A percentile compares a stretch with the other conserved stretches of the same genome.
These are phyloP conservation scores for Cyphomyrmex costatus DNA, from an alignment of 1,140 invertebrate genomes.

Conservation along the genomic window DNA sequence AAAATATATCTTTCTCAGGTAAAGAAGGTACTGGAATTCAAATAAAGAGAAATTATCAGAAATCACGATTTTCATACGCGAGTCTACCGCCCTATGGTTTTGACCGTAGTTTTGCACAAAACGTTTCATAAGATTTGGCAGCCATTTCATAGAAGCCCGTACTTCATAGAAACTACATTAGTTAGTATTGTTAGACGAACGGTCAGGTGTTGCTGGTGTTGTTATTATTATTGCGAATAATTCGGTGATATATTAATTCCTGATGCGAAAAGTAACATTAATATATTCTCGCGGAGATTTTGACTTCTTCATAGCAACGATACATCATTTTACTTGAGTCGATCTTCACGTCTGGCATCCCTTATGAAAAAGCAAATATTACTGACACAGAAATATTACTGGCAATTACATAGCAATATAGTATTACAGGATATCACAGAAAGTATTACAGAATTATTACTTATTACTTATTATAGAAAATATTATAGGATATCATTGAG, in stretches of 20 bases:
- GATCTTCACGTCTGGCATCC: constrained; percentile 19
- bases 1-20: neutral
- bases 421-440: too few relatives aligned
- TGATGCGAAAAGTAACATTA: constrained; percentile 15
- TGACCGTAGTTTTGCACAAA: constrained; percentile 71
- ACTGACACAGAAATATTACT: too few relatives aligned
- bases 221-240: neutral
- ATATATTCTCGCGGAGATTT: constrained; percentile 15
- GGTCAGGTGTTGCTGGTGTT: constrained; percentile 68
- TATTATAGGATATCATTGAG: too few relatives aligned
- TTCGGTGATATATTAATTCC: constrained; percentile 20
- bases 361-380: too few relatives aligned
- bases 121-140: constrained; percentile 65
- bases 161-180: constrained; percentile 78
- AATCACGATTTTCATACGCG: neutral
- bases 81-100: constrained; percentile 60
- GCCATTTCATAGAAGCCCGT: constrained; percentile 74
- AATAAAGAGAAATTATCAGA: neutral
- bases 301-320: neutral
- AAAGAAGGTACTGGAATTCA: neutral
- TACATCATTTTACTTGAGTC: constrained; percentile 9
- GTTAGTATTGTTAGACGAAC: constrained; percentile 86
- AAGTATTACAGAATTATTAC: too few relatives aligned
- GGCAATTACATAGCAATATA: too few relatives aligned
- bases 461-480: too few relatives aligned